phyloP scores from a whole-genome alignment of 2,797 vertebrate genomes.

The Leptoclinus maculatus region DNA sequence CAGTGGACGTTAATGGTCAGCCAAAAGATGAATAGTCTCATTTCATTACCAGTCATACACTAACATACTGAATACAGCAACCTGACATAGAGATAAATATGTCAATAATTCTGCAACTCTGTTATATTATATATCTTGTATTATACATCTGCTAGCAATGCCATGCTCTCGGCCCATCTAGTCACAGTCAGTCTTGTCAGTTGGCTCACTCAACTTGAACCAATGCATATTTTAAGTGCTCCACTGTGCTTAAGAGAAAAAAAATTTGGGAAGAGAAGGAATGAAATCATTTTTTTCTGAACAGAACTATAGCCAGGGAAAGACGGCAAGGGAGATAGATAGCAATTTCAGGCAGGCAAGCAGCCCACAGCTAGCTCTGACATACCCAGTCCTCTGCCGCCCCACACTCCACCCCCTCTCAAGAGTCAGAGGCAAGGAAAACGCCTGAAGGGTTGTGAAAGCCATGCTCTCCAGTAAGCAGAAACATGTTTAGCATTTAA shows the following conservation, averaged over 20 bases:
- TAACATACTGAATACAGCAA: neutral
- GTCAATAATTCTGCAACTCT: constrained; percentile 9
- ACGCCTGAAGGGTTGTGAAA: constrained; percentile 50
- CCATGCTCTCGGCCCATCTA: constrained; percentile 8
- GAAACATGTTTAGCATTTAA: constrained; percentile 71
- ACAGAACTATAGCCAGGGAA: constrained; percentile 30
- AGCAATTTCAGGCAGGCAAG: constrained; percentile 42
- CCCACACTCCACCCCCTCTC: constrained; percentile 23
- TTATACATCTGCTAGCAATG: constrained; percentile 1
- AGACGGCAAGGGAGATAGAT: neutral
- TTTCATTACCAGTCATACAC: neutral
- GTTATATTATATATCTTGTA: constrained; percentile 1
- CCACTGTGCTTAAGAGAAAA: neutral
- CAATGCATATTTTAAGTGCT: constrained; percentile 17
- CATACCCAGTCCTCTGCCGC: constrained; percentile 43
- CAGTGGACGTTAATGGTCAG: neutral
- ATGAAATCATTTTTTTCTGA: constrained; percentile 5
- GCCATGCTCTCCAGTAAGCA: constrained; percentile 58
- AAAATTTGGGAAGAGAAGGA: neutral
- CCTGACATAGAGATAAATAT: neutral
- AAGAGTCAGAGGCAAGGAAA: constrained; percentile 52
- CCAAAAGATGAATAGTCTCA: neutral
- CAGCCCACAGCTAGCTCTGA: constrained; percentile 57
- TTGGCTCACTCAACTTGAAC: constrained; percentile 31
- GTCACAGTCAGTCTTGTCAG: constrained; percentile 27